These are phyloP conservation scores for Sterna hirundo DNA, from an alignment of 2,113 vertebrate genomes.

Conservation along the genomic window DNA sequence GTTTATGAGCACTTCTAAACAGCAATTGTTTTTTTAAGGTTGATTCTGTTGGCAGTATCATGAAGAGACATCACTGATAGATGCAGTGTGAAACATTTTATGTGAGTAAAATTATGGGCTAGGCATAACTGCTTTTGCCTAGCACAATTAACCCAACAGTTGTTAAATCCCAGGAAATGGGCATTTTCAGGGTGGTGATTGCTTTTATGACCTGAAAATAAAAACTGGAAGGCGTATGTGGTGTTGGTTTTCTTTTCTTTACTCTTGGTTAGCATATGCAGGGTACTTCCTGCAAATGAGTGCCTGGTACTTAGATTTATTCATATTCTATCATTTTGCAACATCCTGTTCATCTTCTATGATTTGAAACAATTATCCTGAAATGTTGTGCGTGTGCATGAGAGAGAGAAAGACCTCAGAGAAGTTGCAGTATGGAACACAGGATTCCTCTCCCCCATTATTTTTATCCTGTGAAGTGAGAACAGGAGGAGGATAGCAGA, in stretches of 20 bases:
- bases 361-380: conserved; percentile 5
- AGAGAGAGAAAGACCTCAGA: neutral
- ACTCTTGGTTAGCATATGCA: neutral
- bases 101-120: neutral
- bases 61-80: neutral
- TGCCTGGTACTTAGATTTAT: neutral
- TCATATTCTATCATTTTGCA: neutral
- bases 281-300: neutral
- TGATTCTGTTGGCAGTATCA: neutral
- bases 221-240: neutral
- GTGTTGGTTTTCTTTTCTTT: neutral
- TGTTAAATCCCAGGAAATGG: neutral
- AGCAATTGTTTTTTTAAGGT: neutral
- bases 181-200: neutral
- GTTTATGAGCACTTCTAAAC: neutral
- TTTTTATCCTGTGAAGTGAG: neutral
- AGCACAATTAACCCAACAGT: neutral
- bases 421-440: neutral
- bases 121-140: neutral
- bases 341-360: neutral
- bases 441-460: neutral
- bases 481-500: neutral
- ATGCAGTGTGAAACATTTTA: neutral
- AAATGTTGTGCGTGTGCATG: neutral
- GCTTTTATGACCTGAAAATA: neutral